A percentile compares a stretch with the other conserved stretches of the same genome.
Evolutionary conservation across 2,797 vertebrate genomes (phyloP).

Genomic region (Centroberyx gerrardi): DNA sequence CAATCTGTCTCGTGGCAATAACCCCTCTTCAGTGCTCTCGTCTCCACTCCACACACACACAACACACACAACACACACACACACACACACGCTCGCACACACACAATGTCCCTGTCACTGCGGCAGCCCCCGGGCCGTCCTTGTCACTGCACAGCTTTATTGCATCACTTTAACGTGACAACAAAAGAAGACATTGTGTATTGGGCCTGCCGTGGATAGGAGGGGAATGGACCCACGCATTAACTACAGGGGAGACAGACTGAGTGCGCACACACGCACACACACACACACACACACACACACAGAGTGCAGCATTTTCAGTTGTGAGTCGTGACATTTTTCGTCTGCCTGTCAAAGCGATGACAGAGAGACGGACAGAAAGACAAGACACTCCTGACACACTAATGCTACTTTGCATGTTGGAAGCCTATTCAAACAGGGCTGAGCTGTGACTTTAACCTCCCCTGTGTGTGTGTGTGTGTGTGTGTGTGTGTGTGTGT

Average conservation of each 20-base stretch:
- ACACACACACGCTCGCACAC: constrained; percentile 19
- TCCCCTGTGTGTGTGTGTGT: constrained; percentile 34
- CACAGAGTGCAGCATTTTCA: constrained; percentile 65
- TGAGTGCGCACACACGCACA: constrained; percentile 41
- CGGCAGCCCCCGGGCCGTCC: constrained; percentile 77
- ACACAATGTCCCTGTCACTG: constrained; percentile 65
- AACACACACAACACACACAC: background rate
- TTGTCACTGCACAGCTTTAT: constrained; percentile 86
- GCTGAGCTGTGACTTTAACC: constrained; percentile 71
- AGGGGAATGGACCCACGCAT: constrained; percentile 79
- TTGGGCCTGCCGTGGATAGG: constrained; percentile 63
- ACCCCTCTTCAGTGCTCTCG: constrained; percentile 82
- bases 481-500: constrained; percentile 12
- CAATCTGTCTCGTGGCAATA: constrained; percentile 90
- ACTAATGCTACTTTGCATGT: constrained; percentile 86
- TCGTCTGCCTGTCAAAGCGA: constrained; percentile 81
- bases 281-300: constrained; percentile 35
- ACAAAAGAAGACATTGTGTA: constrained; percentile 85
- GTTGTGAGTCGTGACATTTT: constrained; percentile 79
- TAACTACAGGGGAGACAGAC: constrained; percentile 64
- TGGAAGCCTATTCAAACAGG: constrained; percentile 79
- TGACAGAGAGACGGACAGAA: constrained; percentile 76
- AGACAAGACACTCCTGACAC: constrained; percentile 81
- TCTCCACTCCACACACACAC: constrained; percentile 56
- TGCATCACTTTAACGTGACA: constrained; percentile 88